Conservation (phyloP, 2,113 vertebrate genomes). For the Stomatorhinus ivindoensis region DNA sequence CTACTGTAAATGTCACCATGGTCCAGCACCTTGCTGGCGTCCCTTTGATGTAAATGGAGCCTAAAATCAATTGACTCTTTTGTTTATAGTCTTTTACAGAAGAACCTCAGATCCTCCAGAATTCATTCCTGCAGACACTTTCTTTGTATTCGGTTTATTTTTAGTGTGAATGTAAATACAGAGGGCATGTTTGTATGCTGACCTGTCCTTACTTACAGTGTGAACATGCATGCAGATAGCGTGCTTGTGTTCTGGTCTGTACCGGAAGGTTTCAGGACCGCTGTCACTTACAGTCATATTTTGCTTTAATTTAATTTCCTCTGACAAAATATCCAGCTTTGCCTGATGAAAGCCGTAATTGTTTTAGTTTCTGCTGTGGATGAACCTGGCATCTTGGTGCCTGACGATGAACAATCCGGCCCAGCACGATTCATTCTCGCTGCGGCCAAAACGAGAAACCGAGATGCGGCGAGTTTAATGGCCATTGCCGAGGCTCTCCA, state of each 20-base stretch:
- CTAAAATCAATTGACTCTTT: constrained; percentile 8
- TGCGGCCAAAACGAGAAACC: background rate
- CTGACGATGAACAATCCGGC: background rate
- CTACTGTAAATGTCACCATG: constrained; percentile 11
- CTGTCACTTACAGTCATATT: background rate
- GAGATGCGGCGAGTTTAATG: background rate
- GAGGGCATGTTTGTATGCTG: background rate
- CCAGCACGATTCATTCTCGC: background rate
- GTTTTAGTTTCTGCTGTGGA: background rate
- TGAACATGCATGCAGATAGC: background rate
- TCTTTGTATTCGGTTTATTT: background rate
- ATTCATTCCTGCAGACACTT: background rate
- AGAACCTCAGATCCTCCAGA: background rate
- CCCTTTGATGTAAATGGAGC: constrained; percentile 11
- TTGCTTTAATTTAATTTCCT: background rate
- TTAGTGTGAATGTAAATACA: background rate
- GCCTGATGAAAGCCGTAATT: background rate
- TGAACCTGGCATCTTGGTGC: background rate
- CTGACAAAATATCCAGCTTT: background rate
- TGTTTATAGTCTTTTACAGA: background rate
- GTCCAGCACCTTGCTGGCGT: background rate
- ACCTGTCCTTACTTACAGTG: background rate
- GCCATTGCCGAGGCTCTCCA: background rate
- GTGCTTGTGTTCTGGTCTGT: background rate
- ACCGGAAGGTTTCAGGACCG: background rate